Evolutionary conservation across 2,888 invertebrate species (phyloP).

Genomic region (Lycia hirtaria): DNA sequence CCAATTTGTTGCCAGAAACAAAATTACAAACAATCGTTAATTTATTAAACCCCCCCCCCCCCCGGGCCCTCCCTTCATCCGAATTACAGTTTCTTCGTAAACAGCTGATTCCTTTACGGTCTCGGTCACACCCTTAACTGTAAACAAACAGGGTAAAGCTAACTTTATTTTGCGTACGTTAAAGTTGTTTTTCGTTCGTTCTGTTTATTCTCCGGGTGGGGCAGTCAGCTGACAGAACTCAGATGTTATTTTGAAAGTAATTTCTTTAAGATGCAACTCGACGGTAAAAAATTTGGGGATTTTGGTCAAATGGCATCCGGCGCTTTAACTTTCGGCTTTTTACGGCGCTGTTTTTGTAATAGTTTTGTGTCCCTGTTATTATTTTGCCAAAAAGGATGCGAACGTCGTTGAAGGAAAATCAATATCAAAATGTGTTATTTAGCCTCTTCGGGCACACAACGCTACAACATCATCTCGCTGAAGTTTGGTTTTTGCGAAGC

Average conservation of each 20-base stretch:
- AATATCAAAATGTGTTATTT: too few species aligned
- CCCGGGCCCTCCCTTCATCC: conserved; percentile 27
- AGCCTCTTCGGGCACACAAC: too few species aligned
- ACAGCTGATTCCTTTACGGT: conserved; percentile 40
- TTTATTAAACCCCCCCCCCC: conserved; percentile 36
- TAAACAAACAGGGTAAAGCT: neutral
- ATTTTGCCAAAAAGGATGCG: neutral
- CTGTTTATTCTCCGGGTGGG: conserved; percentile 28
- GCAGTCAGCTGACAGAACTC: conserved; percentile 40
- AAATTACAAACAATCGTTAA: conserved; percentile 36
- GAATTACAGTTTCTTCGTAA: conserved; percentile 32
- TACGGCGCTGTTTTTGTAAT: neutral
- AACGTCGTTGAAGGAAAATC: too few species aligned
- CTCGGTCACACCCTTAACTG: conserved; percentile 18
- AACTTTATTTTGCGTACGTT: neutral
- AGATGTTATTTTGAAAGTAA: conserved; percentile 39
- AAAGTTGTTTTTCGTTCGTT: neutral
- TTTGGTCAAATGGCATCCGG: conserved; percentile 31
- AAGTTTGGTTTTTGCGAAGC: too few species aligned
- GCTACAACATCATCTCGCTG: too few species aligned
- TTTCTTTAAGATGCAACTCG: conserved; percentile 37
- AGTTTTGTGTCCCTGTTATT: neutral
- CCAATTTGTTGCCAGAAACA: conserved; percentile 27
- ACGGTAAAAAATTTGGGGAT: conserved; percentile 32
- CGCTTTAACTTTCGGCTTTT: neutral